Percentiles rank a stretch among this genome's conserved stretches.
Evolutionary conservation across 2,888 invertebrate genomes (phyloP).

Genomic region (Euphydryas editha): DNA sequence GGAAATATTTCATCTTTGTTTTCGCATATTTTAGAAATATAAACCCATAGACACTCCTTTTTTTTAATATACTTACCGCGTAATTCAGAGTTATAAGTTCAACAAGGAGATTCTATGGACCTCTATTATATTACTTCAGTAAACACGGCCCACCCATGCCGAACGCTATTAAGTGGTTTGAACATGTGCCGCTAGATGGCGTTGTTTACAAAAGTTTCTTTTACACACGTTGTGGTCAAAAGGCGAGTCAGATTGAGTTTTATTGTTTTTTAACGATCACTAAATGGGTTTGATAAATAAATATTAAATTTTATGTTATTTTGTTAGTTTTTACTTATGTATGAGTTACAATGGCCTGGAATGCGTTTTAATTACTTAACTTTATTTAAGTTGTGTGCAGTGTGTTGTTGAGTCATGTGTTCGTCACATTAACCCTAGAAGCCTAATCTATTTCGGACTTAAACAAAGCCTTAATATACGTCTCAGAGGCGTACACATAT

Average conservation of each 20-base stretch:
- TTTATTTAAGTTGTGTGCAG: background rate
- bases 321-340: constrained; percentile 22
- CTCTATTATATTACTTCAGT: constrained; percentile 34
- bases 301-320: constrained; percentile 25
- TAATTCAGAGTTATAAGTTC: no score
- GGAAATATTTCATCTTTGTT: no score
- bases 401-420: background rate
- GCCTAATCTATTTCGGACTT: no score
- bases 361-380: background rate
- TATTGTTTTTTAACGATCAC: constrained; percentile 39
- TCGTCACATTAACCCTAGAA: background rate
- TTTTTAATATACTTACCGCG: no score
- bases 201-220: constrained; percentile 49
- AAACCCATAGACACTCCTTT: no score
- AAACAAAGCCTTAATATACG: no score
- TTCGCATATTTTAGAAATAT: no score
- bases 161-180: constrained; percentile 54
- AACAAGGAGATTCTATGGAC: constrained; percentile 22
- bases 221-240: constrained; percentile 23
- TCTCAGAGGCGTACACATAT: no score
- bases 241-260: constrained; percentile 30
- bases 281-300: constrained; percentile 38
- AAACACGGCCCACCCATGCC: constrained; percentile 51
- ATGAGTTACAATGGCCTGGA: constrained; percentile 1
- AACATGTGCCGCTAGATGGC: constrained; percentile 67